Base-by-base conservation (phyloP, 2,113 vertebrate genomes). In the Forbesichthys papilliferus region DNA sequence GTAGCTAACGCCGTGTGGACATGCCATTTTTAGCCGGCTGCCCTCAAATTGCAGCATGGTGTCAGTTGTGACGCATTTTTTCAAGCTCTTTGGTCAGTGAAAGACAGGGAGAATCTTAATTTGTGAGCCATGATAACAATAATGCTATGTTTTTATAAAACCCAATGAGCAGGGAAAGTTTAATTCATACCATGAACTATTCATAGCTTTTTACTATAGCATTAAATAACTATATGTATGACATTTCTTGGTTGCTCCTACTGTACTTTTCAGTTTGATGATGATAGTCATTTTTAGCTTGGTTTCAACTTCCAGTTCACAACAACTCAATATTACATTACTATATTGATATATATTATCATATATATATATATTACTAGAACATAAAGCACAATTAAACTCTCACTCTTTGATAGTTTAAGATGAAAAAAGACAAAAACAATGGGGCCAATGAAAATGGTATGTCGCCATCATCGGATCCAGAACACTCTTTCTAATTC, bases 31-130 rank as follows among this genome's bases (percentile, higher is more conserved):
- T 90, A 90, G 86, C 67, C 80, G 61, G 34, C 49, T 4, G 1
- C 65, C 91, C 87, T 36, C 86, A 87, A 90, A 91, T 80, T 86
- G 78, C 84, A 87, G 80, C 79, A 78, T 83, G 67, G 76, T 71
- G 64, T 84, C 67, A 60, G 68, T 82, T 60, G 48, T 53, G 52
- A 70, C 73, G 71, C 70, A 61, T 59, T 80, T 75, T 73, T 83
- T 71, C 51, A 55, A 51, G 57, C 56, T 58, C 51, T 74, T 69
- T 48, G 61, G 57, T 69, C 16, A 0, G 69, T 68, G 56, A 81
- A 63, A 79, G 68, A 78, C 71, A 34, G 67, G 62, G 61, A 79
- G 48, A 75, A 55, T 66, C 63, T 53, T 73, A 12, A 83, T 81
- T 76, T 83, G 60, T 54, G 16, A 74, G 27, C 20, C 11, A 2